A percentile compares a stretch with the other conserved stretches of the same genome.
Evolutionary conservation across 2,797 vertebrate species (phyloP).

Genomic region (Tolypeutes matacus): DNA sequence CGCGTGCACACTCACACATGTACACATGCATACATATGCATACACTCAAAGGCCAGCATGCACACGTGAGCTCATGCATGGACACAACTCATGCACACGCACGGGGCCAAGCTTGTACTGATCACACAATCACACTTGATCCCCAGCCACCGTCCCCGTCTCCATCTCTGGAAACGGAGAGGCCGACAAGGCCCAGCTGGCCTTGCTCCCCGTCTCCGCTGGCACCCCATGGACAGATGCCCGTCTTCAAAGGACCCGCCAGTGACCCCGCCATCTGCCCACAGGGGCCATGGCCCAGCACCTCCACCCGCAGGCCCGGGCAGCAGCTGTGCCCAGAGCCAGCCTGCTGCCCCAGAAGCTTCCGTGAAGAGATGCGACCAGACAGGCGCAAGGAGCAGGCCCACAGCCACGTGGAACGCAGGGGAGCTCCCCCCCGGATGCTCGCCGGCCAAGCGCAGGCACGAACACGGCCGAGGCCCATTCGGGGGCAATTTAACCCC

Average conservation of each 20-base stretch:
- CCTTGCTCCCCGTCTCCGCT: neutral
- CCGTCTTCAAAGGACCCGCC: neutral
- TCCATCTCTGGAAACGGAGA: neutral
- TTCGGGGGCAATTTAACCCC: fast-evolving
- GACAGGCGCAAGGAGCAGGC: conserved; percentile 96
- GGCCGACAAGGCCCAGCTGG: fast-evolving
- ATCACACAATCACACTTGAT: fast-evolving
- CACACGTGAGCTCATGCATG: neutral
- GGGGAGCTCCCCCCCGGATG: conserved; percentile 91
- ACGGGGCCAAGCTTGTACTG: fast-evolving
- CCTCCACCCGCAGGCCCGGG: conserved; percentile 29
- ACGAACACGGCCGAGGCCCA: fast-evolving
- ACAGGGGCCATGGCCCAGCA: neutral
- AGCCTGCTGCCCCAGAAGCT: neutral
- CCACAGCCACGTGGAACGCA: conserved; percentile 97
- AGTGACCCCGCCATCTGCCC: fast-evolving
- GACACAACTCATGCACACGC: neutral
- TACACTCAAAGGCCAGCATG: neutral
- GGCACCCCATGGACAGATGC: neutral
- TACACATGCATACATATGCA: neutral
- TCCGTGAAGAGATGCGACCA: conserved; percentile 94
- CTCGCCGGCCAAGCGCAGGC: conserved; percentile 75
- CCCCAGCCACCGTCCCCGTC: fast-evolving
- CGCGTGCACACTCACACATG: neutral
- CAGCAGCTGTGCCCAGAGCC: conserved; percentile 85